phyloP scores from a whole-genome alignment of 2,888 invertebrate genomes.

The Eudemis profundana region DNA sequence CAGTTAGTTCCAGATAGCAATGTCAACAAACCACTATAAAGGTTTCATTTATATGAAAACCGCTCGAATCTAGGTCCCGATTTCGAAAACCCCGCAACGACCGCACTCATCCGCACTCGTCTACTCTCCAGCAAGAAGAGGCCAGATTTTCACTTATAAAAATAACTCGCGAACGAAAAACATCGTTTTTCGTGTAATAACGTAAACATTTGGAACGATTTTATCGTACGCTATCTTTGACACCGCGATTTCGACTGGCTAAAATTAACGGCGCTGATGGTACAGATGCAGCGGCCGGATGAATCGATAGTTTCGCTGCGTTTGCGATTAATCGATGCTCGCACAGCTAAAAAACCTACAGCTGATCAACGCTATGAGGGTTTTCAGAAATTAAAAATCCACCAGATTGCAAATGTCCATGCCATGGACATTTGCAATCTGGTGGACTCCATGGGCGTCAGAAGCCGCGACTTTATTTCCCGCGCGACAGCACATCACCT shows the following conservation, averaged over 20 bases:
- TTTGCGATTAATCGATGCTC: constrained; percentile 47
- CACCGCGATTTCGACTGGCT: constrained; percentile 81
- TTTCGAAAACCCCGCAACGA: constrained; percentile 43
- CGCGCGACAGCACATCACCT: too few species aligned
- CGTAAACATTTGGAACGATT: constrained; percentile 59
- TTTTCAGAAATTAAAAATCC: too few species aligned
- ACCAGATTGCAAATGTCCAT: too few species aligned
- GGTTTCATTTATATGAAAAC: constrained; percentile 39
- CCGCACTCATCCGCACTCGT: constrained; percentile 45
- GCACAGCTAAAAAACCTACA: too few species aligned
- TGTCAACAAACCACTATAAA: constrained; percentile 39
- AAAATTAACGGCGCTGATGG: constrained; percentile 75
- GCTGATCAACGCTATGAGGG: too few species aligned
- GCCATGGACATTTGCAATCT: too few species aligned
- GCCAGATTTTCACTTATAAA: constrained; percentile 69
- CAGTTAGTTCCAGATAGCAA: constrained; percentile 24
- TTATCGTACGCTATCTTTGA: constrained; percentile 68
- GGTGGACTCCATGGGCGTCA: too few species aligned
- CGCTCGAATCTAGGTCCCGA: constrained; percentile 37
- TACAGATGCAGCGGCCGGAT: constrained; percentile 53
- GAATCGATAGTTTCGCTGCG: constrained; percentile 48
- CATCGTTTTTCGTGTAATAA: constrained; percentile 57
- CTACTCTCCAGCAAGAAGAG: constrained; percentile 52
- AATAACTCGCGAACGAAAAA: constrained; percentile 70
- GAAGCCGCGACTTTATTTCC: too few species aligned